Conservation (phyloP, 2,888 invertebrate species). For the Drosophila lutescens region DNA sequence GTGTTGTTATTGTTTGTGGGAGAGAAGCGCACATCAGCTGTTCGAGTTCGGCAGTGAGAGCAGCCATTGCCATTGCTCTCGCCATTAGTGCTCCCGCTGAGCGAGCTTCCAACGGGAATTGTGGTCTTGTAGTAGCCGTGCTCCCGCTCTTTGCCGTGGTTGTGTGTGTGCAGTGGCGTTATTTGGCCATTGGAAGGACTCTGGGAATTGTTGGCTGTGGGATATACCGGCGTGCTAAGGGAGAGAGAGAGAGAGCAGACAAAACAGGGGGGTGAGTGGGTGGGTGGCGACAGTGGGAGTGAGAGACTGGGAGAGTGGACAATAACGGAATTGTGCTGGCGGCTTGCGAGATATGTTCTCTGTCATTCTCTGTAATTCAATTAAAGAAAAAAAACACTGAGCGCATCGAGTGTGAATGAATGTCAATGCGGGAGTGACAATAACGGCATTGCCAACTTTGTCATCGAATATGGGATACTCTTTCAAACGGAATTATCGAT, state of each 20-base stretch:
- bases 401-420: conserved; percentile 27
- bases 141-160: conserved; percentile 47
- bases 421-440: conserved; percentile 30
- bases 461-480: conserved; percentile 1
- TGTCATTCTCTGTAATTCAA: conserved; percentile 37
- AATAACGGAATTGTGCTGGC: conserved; percentile 23
- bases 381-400: conserved; percentile 13
- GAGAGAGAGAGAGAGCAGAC: conserved; percentile 25
- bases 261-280: conserved; percentile 4
- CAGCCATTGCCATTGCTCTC: conserved; percentile 43
- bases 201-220: conserved; percentile 78
- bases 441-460: conserved; percentile 1
- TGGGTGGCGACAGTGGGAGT: neutral
- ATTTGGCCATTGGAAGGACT: conserved; percentile 80
- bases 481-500: neutral
- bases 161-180: conserved; percentile 71
- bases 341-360: conserved; percentile 29
- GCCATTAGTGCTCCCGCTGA: conserved; percentile 24
- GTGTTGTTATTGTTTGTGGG: conserved; percentile 46
- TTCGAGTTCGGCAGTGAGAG: conserved; percentile 54
- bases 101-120: conserved; percentile 78
- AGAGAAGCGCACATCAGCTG: conserved; percentile 72
- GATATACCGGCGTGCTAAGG: conserved; percentile 79
- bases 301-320: conserved; percentile 4
- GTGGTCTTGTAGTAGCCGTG: conserved; percentile 80